Evolutionary conservation across 2,888 invertebrate species (phyloP), one percentile per base, ranked within the genome.

Genomic region (Chironomus tentans): DNA sequence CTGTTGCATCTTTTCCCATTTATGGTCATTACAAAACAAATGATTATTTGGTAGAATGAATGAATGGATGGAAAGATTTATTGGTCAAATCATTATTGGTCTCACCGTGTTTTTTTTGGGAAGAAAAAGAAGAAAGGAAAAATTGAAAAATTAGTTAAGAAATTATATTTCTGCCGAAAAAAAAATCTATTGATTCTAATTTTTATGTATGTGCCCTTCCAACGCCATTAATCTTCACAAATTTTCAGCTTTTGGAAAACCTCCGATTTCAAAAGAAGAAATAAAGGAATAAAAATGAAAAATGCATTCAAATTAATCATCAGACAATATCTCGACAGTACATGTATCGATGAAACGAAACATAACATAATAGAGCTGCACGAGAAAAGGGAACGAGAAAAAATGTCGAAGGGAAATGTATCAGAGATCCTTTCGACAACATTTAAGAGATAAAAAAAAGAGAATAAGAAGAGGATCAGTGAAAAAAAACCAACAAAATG

Each of bases 21-120:
- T 38, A 73, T 62, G 62, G 72, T 73, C 72, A 73, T 73, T 73
- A 62, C 38, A 18, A 73, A 73, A 62, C 71, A 71, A 71, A 71
- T 56, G 71, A 71, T 73, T 73, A 18, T 56, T 56, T 56, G 15
- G 56, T 50, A 50, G 5, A 50, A 50, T 6, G 15, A 15, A 50
- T 56, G 56, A 56, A 38, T 38, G 38, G 38, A 38, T 24, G 50
- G 71, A 10, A 71, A 71, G 72, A 73, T 73, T 73, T 73, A 73
- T 73, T 62, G 38, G 61, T 73, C 10, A 28, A 13, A 38, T 70
- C 71, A 50, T 47, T 70, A 15, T 13, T 38, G 38, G 38, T 10
- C 2, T 38, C 38, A 38, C 38, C 38, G 38, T 38, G 1, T 10
- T 38, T 38, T 38, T 38, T 47, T 46, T 70, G n/a, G 46, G 50